Conservation (phyloP, 2,113 vertebrate genomes). For the Lophius piscatorius region DNA sequence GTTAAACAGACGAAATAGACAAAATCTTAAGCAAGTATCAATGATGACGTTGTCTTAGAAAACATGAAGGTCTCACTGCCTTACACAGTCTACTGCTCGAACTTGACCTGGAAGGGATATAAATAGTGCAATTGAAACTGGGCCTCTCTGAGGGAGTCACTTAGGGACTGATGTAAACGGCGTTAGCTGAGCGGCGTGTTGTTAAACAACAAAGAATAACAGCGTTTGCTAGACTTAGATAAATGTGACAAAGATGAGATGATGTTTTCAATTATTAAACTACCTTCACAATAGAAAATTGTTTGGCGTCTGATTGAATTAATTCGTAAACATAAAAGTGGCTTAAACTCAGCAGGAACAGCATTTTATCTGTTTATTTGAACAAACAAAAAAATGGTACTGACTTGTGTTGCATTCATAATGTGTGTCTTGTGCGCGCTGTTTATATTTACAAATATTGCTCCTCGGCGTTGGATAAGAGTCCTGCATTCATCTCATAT, state of each 20-base stretch:
- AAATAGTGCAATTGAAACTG: slow-evolving; percentile 72
- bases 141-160: slow-evolving; percentile 27
- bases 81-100: slow-evolving; percentile 36
- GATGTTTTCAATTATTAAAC: not conserved
- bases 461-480: not conserved
- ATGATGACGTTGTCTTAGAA: slow-evolving; percentile 23
- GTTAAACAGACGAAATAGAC: not conserved
- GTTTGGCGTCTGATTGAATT: too few species aligned
- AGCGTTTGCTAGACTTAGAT: not conserved
- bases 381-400: too few species aligned
- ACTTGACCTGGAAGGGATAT: slow-evolving; percentile 57
- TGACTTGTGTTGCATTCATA: not conserved
- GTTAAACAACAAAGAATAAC: too few species aligned
- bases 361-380: too few species aligned
- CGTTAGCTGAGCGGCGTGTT: slow-evolving; percentile 30
- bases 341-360: too few species aligned
- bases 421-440: not conserved
- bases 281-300: too few species aligned
- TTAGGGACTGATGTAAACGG: slow-evolving; percentile 21
- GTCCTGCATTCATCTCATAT: not conserved
- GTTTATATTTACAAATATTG: not conserved
- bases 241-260: not conserved
- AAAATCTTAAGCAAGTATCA: slow-evolving; percentile 36
- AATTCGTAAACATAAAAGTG: too few species aligned
- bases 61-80: slow-evolving; percentile 28